These are phyloP conservation scores for Babylonia areolata DNA, from an alignment of 1,140 invertebrate species.

Conservation along the genomic window DNA sequence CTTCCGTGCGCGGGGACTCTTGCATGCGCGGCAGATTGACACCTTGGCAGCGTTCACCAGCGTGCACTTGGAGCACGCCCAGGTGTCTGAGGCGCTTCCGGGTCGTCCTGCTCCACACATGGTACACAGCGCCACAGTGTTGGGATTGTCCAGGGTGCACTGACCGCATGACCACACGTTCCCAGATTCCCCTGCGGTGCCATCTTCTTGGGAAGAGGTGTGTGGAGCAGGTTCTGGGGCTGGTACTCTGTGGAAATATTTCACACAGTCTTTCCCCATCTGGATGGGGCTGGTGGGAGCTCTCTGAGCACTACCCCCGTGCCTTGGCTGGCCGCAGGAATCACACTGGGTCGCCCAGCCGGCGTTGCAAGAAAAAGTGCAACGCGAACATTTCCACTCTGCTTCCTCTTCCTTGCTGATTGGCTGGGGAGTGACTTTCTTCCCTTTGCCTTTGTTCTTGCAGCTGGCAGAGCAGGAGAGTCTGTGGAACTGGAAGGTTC, in stretches of 20 bases:
- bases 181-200: neutral
- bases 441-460: neutral
- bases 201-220: neutral
- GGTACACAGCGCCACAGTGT: conserved; percentile 28
- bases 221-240: neutral
- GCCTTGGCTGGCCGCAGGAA: conserved; percentile 48
- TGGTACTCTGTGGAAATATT: conserved; percentile 30
- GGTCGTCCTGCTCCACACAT: conserved; percentile 42
- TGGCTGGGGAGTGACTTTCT: neutral
- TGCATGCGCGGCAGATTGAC: conserved; percentile 87
- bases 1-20: conserved; percentile 55
- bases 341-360: conserved; percentile 54
- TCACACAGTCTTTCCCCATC: conserved; percentile 43
- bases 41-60: conserved; percentile 90
- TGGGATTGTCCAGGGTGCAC: conserved; percentile 43
- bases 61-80: conserved; percentile 90
- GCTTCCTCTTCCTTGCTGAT: conserved; percentile 31
- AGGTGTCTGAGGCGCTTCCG: conserved; percentile 68
- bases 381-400: conserved; percentile 64
- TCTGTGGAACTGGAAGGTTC: neutral
- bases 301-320: conserved; percentile 24
- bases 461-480: neutral
- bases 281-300: conserved; percentile 48
- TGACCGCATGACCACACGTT: conserved; percentile 36
- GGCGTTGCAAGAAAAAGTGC: conserved; percentile 66